These are phyloP conservation scores for Rhinolophus ferrumequinum DNA, from an alignment of 2,113 vertebrate species.

Conservation along the genomic window DNA sequence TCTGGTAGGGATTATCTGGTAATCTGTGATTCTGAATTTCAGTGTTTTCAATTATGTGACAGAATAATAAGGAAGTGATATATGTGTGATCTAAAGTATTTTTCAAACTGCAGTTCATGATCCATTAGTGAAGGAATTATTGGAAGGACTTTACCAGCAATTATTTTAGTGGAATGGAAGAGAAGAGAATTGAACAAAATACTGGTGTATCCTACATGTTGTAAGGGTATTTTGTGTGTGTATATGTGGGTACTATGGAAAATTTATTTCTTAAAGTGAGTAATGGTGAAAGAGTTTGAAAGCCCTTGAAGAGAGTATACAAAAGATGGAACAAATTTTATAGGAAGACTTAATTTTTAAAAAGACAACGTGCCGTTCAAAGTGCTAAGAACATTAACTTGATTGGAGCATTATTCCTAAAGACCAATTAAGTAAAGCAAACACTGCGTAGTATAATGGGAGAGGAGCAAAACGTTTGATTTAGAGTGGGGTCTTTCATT, in stretches of 20 bases:
- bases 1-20: background rate
- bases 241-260: background rate
- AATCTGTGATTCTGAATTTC: background rate
- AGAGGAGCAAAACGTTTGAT: background rate
- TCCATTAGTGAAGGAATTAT: background rate
- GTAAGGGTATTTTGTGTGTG: background rate
- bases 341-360: background rate
- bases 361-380: background rate
- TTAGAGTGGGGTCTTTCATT: background rate
- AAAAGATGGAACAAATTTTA: background rate
- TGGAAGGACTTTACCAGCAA: background rate
- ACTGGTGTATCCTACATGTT: too few relatives aligned
- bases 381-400: background rate
- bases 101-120: background rate
- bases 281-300: background rate
- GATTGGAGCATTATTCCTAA: background rate
- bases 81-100: background rate
- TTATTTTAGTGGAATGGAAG: background rate
- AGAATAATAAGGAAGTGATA: background rate
- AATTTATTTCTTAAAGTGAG: background rate
- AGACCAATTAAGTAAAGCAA: background rate
- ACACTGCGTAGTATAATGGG: background rate
- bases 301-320: background rate
- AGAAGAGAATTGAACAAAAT: background rate
- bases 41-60: background rate